Conservation (phyloP, 2,888 invertebrate species). For the Cryptops parisi region DNA sequence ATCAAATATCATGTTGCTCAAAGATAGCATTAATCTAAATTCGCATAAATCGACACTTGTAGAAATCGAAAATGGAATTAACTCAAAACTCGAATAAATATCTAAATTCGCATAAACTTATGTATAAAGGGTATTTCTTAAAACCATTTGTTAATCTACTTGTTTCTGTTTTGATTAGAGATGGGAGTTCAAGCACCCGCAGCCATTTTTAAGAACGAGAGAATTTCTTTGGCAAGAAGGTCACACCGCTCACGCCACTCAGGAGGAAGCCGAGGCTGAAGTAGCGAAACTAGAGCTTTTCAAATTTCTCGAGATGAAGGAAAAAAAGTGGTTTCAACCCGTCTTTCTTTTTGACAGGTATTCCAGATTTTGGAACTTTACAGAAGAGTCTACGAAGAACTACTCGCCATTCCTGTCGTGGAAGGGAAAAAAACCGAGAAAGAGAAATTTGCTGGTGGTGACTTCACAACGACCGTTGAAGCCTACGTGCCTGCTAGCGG, state of each 20-base stretch:
- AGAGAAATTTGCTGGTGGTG: slow-evolving; percentile 97
- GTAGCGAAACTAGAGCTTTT: slow-evolving; percentile 36
- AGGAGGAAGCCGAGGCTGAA: slow-evolving; percentile 76
- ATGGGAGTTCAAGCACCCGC: slow-evolving; percentile 99
- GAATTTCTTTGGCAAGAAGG: slow-evolving; percentile 99
- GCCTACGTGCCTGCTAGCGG: slow-evolving; percentile 89
- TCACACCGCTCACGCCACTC: slow-evolving; percentile 79
- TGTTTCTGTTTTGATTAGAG: slow-evolving; percentile 45
- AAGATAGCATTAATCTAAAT: too few species aligned
- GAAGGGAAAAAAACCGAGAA: slow-evolving; percentile 93
- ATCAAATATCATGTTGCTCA: too few species aligned
- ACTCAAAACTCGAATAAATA: too few species aligned
- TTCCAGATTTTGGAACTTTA: slow-evolving; percentile 57
- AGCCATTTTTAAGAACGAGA: slow-evolving; percentile 92
- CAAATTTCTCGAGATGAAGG: too few species aligned
- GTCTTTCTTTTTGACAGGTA: slow-evolving; percentile 25
- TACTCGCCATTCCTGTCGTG: slow-evolving; percentile 89
- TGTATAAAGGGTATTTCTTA: neutral
- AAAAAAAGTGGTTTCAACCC: neutral
- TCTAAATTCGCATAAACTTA: too few species aligned
- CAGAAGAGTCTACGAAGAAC: slow-evolving; percentile 72
- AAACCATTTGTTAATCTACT: neutral
- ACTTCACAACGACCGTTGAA: slow-evolving; percentile 94
- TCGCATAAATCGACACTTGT: too few species aligned
- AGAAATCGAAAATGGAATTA: too few species aligned